These are phyloP conservation scores for Monomorium pharaonis DNA, from an alignment of 1,140 invertebrate genomes.

Conservation along the genomic window DNA sequence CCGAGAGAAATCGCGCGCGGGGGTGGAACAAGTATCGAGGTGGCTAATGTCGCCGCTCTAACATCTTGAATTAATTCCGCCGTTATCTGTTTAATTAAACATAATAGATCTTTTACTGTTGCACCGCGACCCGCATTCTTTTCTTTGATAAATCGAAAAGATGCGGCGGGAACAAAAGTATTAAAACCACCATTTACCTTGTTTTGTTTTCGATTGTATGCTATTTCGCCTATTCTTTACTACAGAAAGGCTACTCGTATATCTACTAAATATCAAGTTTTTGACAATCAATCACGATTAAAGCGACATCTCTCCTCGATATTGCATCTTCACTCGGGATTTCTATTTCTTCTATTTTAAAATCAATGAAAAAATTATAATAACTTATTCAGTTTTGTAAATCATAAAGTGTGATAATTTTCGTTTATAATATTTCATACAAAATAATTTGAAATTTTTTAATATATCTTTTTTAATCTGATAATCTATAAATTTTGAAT, in stretches of 20 bases:
- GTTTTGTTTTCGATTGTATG: background rate
- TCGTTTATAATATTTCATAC: background rate
- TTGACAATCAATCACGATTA: background rate
- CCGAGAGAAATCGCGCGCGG: background rate
- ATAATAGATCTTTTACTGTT: background rate
- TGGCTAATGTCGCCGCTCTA: background rate
- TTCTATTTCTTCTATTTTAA: background rate
- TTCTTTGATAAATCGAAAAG: background rate
- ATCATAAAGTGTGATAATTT: background rate
- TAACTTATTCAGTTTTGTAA: background rate
- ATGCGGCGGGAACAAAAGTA: too few relatives aligned
- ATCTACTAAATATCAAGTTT: background rate
- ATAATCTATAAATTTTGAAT: background rate
- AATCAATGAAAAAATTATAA: background rate
- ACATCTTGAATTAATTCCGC: constrained; percentile 10
- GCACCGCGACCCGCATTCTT: background rate
- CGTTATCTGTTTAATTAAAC: background rate
- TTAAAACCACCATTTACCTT: background rate
- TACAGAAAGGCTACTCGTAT: background rate
- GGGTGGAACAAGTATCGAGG: constrained; percentile 1
- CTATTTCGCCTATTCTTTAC: background rate
- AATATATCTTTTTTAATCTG: background rate
- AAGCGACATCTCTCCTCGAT: constrained; percentile 32
- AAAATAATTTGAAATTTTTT: background rate
- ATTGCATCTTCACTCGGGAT: background rate